These are phyloP conservation scores for Pangasius krempfi DNA, from an alignment of 2,797 vertebrate species.

Conservation along the genomic window DNA sequence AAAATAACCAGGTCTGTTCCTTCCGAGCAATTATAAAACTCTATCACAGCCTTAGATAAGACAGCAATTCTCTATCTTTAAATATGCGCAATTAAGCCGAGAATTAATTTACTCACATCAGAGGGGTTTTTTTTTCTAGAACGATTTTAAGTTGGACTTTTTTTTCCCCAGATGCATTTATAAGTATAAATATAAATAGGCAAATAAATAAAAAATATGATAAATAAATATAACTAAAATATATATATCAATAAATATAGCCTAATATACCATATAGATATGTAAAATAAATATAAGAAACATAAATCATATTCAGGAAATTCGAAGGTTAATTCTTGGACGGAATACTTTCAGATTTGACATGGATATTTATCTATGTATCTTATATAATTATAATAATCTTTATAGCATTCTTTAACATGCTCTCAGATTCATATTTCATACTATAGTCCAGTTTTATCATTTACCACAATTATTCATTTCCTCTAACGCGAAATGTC, in stretches of 20 bases:
- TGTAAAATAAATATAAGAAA: background rate
- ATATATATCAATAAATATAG: background rate
- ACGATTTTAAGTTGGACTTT: background rate
- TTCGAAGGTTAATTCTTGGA: background rate
- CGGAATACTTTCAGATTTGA: background rate
- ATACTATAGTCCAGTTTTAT: background rate
- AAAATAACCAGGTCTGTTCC: background rate
- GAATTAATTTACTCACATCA: background rate
- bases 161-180: background rate
- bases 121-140: background rate
- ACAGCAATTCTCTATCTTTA: too few relatives aligned
- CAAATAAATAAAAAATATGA: background rate
- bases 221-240: background rate
- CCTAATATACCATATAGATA: background rate
- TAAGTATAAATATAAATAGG: background rate
- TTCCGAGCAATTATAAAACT: background rate
- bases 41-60: background rate
- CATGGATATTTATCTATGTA: background rate
- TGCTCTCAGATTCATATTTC: background rate
- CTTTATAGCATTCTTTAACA: background rate
- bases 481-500: background rate
- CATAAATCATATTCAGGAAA: background rate
- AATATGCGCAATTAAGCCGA: background rate
- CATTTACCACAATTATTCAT: background rate
- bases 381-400: background rate